A percentile compares a stretch with the other conserved stretches of the same genome.
Evolutionary conservation across 1,140 invertebrate species (phyloP).

Genomic region (Heliothis subflexa): DNA sequence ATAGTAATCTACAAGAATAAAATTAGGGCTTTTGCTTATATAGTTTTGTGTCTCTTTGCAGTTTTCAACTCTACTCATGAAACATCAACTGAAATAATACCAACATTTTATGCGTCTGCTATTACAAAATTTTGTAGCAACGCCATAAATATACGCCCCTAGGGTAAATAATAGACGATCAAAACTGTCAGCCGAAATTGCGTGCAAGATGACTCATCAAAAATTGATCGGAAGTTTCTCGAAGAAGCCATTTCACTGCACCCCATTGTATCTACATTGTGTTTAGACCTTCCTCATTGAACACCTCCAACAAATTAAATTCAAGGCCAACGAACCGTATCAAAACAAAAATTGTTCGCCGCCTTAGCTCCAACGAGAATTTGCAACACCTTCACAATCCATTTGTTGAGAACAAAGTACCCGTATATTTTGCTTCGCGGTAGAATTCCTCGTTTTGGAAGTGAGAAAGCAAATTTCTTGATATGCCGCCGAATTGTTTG

Average conservation of each 20-base stretch:
- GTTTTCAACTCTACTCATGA: too few species aligned
- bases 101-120: too few species aligned
- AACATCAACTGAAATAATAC: too few species aligned
- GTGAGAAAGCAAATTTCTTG: constrained; percentile 39
- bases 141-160: too few species aligned
- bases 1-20: too few species aligned
- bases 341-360: constrained; percentile 13
- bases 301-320: not conserved
- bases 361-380: constrained; percentile 2
- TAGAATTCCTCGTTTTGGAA: constrained; percentile 34
- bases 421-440: constrained; percentile 36
- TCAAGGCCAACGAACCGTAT: not conserved
- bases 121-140: too few species aligned
- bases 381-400: constrained; percentile 47
- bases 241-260: not conserved
- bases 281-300: not conserved
- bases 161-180: too few species aligned
- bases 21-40: too few species aligned
- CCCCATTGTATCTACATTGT: not conserved
- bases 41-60: too few species aligned
- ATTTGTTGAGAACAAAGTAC: constrained; percentile 47
- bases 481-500: constrained; percentile 30
- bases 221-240: too few species aligned
- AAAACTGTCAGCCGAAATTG: too few species aligned
- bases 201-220: too few species aligned